phyloP scores from a whole-genome alignment of 2,797 vertebrate species.

The Myotis vivesi region DNA sequence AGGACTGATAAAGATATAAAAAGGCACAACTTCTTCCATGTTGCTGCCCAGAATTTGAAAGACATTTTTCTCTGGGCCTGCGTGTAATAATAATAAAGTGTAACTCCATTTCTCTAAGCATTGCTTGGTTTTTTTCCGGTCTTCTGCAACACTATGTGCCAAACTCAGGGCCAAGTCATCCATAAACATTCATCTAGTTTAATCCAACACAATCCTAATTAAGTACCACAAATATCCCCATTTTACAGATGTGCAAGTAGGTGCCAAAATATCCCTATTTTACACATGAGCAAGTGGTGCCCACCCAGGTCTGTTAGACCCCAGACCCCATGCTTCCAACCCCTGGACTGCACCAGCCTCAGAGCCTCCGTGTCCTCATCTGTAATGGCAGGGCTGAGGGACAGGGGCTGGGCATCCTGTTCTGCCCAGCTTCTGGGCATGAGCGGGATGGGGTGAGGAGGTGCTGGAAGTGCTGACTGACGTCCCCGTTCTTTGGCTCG shows the following conservation, averaged over 20 bases:
- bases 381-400: not conserved
- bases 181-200: not conserved
- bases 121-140: too few relatives aligned
- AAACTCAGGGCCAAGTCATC: not conserved
- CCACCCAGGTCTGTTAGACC: not conserved
- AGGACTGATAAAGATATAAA: too few relatives aligned
- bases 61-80: too few relatives aligned
- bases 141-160: not conserved
- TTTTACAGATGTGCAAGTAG: not conserved
- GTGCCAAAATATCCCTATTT: not conserved
- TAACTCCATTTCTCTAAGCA: too few relatives aligned
- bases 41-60: too few relatives aligned
- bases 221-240: not conserved
- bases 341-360: not conserved
- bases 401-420: rapidly evolving
- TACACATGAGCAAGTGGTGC: not conserved
- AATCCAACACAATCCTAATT: not conserved
- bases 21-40: too few relatives aligned
- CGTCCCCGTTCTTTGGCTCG: not conserved
- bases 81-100: too few relatives aligned
- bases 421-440: not conserved
- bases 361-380: not conserved
- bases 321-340: not conserved
- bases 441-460: not conserved
- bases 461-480: not conserved